Percentiles rank a stretch among this genome's conserved stretches.
Evolutionary conservation across 2,888 invertebrate species (phyloP).

Genomic region (Drosophila fungiperda): DNA sequence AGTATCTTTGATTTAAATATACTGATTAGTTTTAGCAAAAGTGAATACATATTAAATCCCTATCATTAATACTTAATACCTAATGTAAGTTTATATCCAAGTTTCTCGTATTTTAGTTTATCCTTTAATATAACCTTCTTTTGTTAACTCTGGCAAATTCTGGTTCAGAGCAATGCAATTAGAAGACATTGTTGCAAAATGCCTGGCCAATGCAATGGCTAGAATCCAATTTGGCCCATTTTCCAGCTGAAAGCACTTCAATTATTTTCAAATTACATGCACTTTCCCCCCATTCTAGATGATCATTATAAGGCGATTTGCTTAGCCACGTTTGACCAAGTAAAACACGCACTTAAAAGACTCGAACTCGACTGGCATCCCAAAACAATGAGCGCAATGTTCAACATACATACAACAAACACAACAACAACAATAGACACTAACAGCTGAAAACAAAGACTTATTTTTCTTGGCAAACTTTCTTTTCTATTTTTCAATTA

Average conservation of each 20-base stretch:
- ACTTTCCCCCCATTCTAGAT: constrained; percentile 32
- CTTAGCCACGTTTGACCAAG: constrained; percentile 42
- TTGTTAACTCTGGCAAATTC: constrained; percentile 1
- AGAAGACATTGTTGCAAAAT: constrained; percentile 9
- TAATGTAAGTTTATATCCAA: not conserved
- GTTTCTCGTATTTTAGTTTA: not conserved
- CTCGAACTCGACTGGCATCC: constrained; percentile 9
- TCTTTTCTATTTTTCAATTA: constrained; percentile 63
- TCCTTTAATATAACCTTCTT: not conserved
- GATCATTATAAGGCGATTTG: constrained; percentile 43
- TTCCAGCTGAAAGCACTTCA: constrained; percentile 38
- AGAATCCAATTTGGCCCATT: constrained; percentile 18
- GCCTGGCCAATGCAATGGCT: not conserved
- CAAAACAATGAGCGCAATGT: constrained; percentile 56
- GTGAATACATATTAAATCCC: not conserved
- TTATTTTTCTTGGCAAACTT: constrained; percentile 58
- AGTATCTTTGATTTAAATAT: not conserved
- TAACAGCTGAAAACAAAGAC: constrained; percentile 23
- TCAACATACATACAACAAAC: constrained; percentile 17
- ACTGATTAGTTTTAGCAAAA: not conserved
- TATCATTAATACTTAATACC: not conserved
- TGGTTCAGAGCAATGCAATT: not conserved
- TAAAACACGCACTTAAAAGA: constrained; percentile 44
- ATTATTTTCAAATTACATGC: constrained; percentile 60
- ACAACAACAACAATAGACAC: constrained; percentile 7